Evolutionary conservation across 2,113 vertebrate genomes (phyloP).

Genomic region (Zapornia atra): DNA sequence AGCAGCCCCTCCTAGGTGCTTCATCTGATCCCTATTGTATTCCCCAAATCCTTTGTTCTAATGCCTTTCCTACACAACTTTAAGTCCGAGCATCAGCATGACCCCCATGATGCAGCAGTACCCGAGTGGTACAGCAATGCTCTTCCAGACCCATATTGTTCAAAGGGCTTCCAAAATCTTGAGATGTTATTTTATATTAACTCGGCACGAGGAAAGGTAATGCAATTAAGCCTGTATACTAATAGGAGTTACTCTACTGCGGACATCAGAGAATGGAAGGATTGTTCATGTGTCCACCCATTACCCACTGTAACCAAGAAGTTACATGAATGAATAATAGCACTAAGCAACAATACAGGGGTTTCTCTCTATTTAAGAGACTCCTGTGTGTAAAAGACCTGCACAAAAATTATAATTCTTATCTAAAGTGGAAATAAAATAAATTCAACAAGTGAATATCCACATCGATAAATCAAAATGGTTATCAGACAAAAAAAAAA

Average conservation of each 20-base stretch:
- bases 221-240: background rate
- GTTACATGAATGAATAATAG: conserved; percentile 30
- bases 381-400: background rate
- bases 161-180: conserved; percentile 6
- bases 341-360: conserved; percentile 2
- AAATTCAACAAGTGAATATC: conserved; percentile 61
- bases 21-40: background rate
- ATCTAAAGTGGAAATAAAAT: conserved; percentile 31
- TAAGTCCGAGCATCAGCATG: background rate
- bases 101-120: background rate
- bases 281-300: background rate
- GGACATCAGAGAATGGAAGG: background rate
- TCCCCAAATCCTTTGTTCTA: conserved; percentile 58
- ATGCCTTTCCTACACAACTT: background rate
- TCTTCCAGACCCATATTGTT: background rate
- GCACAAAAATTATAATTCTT: background rate
- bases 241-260: conserved; percentile 1
- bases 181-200: background rate
- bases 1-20: background rate
- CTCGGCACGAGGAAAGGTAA: background rate
- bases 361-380: background rate
- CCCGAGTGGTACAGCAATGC: background rate
- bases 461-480: background rate
- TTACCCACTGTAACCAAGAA: background rate
- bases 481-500: conserved; percentile 60